Base-by-base conservation (phyloP, 2,113 vertebrate genomes). In the Semicossyphus pulcher region DNA sequence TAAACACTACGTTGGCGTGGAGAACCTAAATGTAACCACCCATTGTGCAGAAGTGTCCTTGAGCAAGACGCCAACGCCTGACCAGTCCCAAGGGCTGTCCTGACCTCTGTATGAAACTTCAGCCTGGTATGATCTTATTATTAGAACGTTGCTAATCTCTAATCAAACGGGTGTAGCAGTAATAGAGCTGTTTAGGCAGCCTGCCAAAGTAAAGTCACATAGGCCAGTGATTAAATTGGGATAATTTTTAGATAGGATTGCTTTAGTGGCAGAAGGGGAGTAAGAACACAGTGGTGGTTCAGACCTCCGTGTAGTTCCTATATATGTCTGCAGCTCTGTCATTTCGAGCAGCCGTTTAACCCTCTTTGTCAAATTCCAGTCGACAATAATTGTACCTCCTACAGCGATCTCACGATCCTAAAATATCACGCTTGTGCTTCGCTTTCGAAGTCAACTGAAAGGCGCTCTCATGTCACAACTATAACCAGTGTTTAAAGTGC, bases 361-460 rank as follows among this genome's bases (percentile, higher is more conserved):
- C 65, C 44, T 72, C 58, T 75, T 58, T 78, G 80, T 85, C 79
- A 68, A 56, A 83, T 84, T 85, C 85, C 79, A 75, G 53, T 56
- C 56, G 45, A 78, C 72, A 74, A 83, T 85, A 85, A 91, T 85
- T 86, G 85, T 52, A 89, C 77, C 89, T 86, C 87, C 85, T 75
- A 80, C 67, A 68, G 72, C 31, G 61, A 85, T 72, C 68, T 85
- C 82, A 53, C 32, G 1, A 28, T 36, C 64, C 39, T 9, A 86
- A 89, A 91, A 90, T 88, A 88, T 78, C 83, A 39, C 7, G 32
- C 20, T 60, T 44, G 70, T 63, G 58, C 76, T 72, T 80, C 62
- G 29, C 75, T 86, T 86, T 73, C 72, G n/a, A 53, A 53, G 83
- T 60, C 61, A 72, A 73, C 48, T 39, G 36, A 61, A 58, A 59